Evolutionary conservation across 2,888 invertebrate genomes (phyloP).

Genomic region (Apamea crenata): DNA sequence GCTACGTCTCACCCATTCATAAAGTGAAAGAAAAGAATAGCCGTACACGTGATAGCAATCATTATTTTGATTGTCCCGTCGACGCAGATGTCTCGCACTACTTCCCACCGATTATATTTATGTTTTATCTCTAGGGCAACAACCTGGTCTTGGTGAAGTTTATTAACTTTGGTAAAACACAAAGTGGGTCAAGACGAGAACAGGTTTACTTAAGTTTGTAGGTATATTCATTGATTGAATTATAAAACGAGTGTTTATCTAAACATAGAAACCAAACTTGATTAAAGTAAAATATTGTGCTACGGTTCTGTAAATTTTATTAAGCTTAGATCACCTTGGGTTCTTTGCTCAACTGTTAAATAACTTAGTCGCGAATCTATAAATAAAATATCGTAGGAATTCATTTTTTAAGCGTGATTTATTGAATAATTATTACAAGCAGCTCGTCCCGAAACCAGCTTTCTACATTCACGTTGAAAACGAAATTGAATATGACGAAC

Average conservation of each 20-base stretch:
- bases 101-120: constrained; percentile 82
- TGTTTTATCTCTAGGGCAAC: constrained; percentile 77
- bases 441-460: constrained; percentile 69
- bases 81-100: constrained; percentile 80
- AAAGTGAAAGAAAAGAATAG: constrained; percentile 81
- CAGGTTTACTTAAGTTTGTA: constrained; percentile 39
- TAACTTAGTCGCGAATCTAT: constrained; percentile 23
- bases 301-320: constrained; percentile 27
- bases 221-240: constrained; percentile 40
- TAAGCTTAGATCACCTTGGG: not conserved
- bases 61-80: constrained; percentile 69
- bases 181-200: constrained; percentile 59
- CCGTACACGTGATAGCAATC: constrained; percentile 66
- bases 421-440: constrained; percentile 55
- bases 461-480: constrained; percentile 76
- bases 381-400: constrained; percentile 5
- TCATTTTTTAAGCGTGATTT: constrained; percentile 16
- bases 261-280: constrained; percentile 22
- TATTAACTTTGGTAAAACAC: constrained; percentile 46
- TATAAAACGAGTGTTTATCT: constrained; percentile 46
- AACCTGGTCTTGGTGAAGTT: constrained; percentile 72
- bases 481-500: constrained; percentile 79
- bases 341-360: not conserved
- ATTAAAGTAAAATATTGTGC: constrained; percentile 1
- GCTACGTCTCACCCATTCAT: constrained; percentile 77